A percentile compares a stretch with the other conserved stretches of the same genome.
Conservation (phyloP, 2,888 invertebrate genomes). For the Drosophila meridionalis region DNA sequence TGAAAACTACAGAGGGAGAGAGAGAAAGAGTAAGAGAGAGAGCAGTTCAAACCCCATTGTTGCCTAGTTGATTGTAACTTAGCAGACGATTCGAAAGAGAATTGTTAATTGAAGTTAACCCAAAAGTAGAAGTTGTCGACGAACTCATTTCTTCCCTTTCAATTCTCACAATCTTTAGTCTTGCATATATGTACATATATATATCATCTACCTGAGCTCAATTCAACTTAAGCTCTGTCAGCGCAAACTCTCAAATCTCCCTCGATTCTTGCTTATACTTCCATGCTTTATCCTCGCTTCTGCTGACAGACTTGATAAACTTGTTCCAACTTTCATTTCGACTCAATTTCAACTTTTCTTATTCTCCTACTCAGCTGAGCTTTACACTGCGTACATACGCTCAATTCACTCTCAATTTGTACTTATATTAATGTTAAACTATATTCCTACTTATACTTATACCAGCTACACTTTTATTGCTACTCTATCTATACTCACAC, state of each 20-base stretch:
- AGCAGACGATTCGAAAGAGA: background rate
- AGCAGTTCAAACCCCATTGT: background rate
- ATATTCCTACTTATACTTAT: background rate
- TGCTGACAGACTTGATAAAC: constrained; percentile 3
- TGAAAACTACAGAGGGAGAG: background rate
- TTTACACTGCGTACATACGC: background rate
- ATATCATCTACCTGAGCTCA: background rate
- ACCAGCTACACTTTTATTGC: background rate
- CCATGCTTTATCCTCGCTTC: background rate
- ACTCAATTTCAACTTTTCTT: constrained; percentile 3
- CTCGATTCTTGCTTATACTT: background rate
- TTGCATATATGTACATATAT: background rate
- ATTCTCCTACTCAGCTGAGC: background rate
- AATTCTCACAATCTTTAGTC: background rate
- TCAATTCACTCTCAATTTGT: background rate
- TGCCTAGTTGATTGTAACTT: background rate
- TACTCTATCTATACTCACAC: background rate
- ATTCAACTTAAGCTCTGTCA: background rate
- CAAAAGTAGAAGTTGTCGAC: background rate
- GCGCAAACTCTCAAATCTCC: background rate
- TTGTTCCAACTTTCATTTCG: constrained; percentile 2
- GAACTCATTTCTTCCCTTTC: background rate
- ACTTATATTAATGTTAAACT: background rate
- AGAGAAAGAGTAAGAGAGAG: background rate
- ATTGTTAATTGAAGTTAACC: constrained; percentile 9